Percentiles rank a stretch among this genome's conserved stretches.
These are phyloP conservation scores for Gyrodactylus bullatarudis DNA, from an alignment of 1,140 invertebrate genomes.

Conservation along the genomic window DNA sequence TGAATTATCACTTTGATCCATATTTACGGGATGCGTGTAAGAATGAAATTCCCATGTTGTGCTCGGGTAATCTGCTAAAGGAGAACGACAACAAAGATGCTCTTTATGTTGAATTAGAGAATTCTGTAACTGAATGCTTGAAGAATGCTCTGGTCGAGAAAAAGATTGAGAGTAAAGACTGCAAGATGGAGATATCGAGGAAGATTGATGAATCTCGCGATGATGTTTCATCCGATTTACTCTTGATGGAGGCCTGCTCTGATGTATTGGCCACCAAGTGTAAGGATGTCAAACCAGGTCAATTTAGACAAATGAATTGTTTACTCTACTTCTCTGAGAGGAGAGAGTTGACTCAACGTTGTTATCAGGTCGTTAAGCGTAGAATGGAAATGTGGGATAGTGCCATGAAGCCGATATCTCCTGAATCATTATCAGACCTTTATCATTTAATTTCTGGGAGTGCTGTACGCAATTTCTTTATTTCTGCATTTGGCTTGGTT, in stretches of 20 bases:
- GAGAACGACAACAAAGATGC: background rate
- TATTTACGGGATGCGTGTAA: background rate
- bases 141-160: background rate
- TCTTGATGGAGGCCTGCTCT: slow-evolving; percentile 23
- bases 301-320: slow-evolving; percentile 27
- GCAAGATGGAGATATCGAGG: slow-evolving; percentile 26
- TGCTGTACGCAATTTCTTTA: background rate
- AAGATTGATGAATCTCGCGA: slow-evolving; percentile 25
- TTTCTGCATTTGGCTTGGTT: background rate
- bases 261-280: slow-evolving; percentile 41
- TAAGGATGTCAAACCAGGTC: slow-evolving; percentile 39
- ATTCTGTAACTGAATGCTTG: slow-evolving; percentile 3
- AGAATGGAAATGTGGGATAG: background rate
- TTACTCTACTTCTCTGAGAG: background rate
- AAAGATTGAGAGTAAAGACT: slow-evolving; percentile 1
- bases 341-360: background rate
- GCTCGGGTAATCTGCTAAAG: background rate
- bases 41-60: background rate
- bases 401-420: background rate
- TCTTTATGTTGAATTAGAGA: background rate
- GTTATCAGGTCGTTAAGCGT: background rate
- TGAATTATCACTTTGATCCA: background rate
- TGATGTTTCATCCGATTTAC: slow-evolving; percentile 27
- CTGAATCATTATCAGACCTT: background rate
- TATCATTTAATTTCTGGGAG: background rate